phyloP scores from a whole-genome alignment of 2,888 invertebrate species.

The Sympetrum striolatum region DNA sequence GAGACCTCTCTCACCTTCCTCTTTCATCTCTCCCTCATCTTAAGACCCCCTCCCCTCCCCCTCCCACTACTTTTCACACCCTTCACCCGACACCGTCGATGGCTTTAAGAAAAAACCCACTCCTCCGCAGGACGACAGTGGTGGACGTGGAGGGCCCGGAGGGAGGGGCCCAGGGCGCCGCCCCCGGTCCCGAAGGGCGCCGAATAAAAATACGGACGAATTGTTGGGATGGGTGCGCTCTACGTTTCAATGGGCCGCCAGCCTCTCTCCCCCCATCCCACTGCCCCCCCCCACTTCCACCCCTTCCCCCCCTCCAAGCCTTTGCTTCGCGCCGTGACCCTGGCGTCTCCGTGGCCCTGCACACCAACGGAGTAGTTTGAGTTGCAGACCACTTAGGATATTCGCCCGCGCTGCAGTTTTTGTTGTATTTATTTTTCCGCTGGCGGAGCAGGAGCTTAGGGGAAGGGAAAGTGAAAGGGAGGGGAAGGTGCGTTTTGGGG shows the following conservation, averaged over 20 bases:
- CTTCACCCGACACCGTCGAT: not conserved
- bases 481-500: not conserved
- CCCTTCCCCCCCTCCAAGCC: conserved; percentile 46
- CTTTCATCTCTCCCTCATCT: not conserved
- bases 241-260: conserved; percentile 14
- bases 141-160: not conserved
- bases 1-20: not conserved
- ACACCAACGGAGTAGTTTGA: conserved; percentile 24
- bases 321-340: conserved; percentile 48
- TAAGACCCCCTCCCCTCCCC: not conserved
- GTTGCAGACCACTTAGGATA: conserved; percentile 42
- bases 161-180: conserved; percentile 24
- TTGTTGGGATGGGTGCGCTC: not conserved
- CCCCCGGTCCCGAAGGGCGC: not conserved
- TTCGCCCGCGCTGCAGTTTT: conserved; percentile 34
- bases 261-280: conserved; percentile 50
- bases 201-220: not conserved
- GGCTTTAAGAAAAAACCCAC: not conserved
- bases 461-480: not conserved
- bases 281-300: conserved; percentile 49
- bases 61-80: not conserved
- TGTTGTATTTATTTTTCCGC: conserved; percentile 16
- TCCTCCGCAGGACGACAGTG: not conserved
- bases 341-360: conserved; percentile 22
- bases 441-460: not conserved